A percentile compares a stretch with the other conserved stretches of the same genome.
Conservation (phyloP, 2,888 invertebrate species). For the Leucoptera coffeella region DNA sequence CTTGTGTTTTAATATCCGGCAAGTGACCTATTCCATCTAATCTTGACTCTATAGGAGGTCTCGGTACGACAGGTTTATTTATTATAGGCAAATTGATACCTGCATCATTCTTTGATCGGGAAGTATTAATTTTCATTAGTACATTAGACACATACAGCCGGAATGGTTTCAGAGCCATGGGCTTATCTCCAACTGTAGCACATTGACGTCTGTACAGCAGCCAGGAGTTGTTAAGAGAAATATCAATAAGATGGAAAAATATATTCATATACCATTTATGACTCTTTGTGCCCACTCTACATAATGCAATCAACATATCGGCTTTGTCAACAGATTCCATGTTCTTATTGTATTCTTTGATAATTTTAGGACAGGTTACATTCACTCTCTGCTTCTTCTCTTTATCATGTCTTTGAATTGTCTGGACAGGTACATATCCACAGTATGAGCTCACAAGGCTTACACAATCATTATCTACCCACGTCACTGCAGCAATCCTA, state of each 20-base stretch:
- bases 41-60: background rate
- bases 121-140: background rate
- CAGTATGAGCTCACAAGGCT: conserved; percentile 4
- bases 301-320: conserved; percentile 6
- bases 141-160: background rate
- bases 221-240: conserved; percentile 5
- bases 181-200: background rate
- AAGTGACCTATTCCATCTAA: background rate
- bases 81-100: background rate
- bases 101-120: background rate
- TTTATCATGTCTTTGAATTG: conserved; percentile 8
- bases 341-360: conserved; percentile 5
- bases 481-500: conserved; percentile 4
- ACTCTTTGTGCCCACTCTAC: conserved; percentile 4
- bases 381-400: conserved; percentile 7
- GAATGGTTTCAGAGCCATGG: background rate
- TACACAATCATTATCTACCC: conserved; percentile 5
- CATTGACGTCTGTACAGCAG: conserved; percentile 1
- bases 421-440: conserved; percentile 3
- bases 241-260: conserved; percentile 5
- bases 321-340: conserved; percentile 6
- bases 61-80: background rate
- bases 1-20: background rate
- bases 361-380: conserved; percentile 9
- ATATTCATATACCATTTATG: too few relatives aligned